Percentiles rank a stretch among this genome's conserved stretches.
These are phyloP conservation scores for Garra rufa DNA, from an alignment of 2,113 vertebrate species.

Conservation along the genomic window DNA sequence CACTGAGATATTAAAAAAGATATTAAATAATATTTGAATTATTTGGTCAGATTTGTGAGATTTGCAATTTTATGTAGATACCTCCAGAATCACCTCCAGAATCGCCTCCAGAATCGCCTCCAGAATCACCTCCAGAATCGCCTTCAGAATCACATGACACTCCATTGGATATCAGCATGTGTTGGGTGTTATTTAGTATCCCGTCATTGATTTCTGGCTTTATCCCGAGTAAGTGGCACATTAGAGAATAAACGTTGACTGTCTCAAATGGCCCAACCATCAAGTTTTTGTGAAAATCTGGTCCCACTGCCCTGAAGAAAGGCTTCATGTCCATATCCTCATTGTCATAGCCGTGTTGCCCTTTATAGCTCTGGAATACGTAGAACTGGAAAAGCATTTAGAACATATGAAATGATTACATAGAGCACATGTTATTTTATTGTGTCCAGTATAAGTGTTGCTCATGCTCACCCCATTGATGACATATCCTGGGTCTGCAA, in stretches of 20 bases:
- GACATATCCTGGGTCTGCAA: constrained; percentile 82
- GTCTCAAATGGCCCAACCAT: constrained; percentile 82
- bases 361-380: constrained; percentile 78
- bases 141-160: not conserved
- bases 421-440: constrained; percentile 63
- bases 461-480: constrained; percentile 82
- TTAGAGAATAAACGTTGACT: constrained; percentile 79
- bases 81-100: not conserved
- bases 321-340: constrained; percentile 79
- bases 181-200: constrained; percentile 58
- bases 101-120: not conserved
- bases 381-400: constrained; percentile 63
- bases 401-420: not conserved
- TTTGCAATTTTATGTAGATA: not conserved
- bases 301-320: constrained; percentile 84
- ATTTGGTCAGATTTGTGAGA: not conserved
- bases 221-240: constrained; percentile 82
- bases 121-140: no score
- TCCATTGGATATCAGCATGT: constrained; percentile 64
- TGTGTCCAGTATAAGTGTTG: not conserved
- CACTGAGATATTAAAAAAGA: no score
- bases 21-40: not conserved
- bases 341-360: constrained; percentile 84
- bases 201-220: constrained; percentile 80
- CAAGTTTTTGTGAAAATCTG: constrained; percentile 76